A percentile compares a stretch with the other conserved stretches of the same genome.
These are phyloP conservation scores for Falco biarmicus DNA, from an alignment of 2,797 vertebrate genomes.

Conservation along the genomic window DNA sequence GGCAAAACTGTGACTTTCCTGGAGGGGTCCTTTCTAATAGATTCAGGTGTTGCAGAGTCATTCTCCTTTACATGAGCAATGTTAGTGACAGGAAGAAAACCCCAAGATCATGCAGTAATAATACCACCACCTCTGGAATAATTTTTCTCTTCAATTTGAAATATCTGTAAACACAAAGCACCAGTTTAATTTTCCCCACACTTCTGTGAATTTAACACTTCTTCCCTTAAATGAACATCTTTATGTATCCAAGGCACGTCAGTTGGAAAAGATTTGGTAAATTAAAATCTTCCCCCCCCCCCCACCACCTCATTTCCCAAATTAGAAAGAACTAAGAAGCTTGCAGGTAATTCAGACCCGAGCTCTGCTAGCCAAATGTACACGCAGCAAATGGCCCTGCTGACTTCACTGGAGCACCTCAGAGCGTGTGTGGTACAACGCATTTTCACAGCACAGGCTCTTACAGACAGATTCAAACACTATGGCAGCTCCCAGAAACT, in stretches of 20 bases:
- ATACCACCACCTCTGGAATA: background rate
- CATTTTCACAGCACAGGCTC: background rate
- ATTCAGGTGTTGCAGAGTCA: background rate
- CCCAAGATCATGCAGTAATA: background rate
- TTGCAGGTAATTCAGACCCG: background rate
- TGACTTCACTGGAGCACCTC: background rate
- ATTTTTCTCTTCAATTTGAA: background rate
- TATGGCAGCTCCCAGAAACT: background rate
- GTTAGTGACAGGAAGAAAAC: background rate
- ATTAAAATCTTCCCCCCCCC: background rate
- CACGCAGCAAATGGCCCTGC: background rate
- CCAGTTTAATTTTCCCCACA: background rate
- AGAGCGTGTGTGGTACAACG: accelerated
- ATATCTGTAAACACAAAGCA: background rate
- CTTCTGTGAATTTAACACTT: background rate
- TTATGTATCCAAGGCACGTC: background rate
- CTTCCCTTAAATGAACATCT: background rate
- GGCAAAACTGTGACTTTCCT: background rate
- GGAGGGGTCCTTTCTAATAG: background rate
- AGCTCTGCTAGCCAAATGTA: background rate
- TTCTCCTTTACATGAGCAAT: background rate
- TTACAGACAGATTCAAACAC: background rate
- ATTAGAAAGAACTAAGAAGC: background rate
- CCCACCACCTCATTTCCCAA: background rate
- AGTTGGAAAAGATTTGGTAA: background rate